Conservation (phyloP, 2,888 invertebrate genomes). For the Rhamphomyia laevipes region DNA sequence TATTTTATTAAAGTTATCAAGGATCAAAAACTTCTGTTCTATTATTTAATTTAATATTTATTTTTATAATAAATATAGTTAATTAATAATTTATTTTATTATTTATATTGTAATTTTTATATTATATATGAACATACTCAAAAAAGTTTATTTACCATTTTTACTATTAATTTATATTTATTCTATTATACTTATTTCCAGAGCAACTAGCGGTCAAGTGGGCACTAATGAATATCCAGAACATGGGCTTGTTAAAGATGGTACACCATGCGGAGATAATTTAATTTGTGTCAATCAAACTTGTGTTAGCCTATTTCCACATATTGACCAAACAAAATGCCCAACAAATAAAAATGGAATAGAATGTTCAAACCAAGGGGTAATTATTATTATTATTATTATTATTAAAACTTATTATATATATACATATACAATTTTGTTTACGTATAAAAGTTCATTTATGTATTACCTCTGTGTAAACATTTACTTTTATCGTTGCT, state of each 20-base stretch:
- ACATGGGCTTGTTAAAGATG: slow-evolving; percentile 85
- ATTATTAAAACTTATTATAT: not conserved
- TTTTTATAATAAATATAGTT: too few relatives aligned
- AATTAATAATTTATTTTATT: too few relatives aligned
- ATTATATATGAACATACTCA: not conserved
- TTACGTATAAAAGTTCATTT: too few relatives aligned
- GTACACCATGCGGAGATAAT: slow-evolving; percentile 87
- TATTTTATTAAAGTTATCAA: too few relatives aligned
- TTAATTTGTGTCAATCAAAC: slow-evolving; percentile 90
- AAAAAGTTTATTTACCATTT: not conserved
- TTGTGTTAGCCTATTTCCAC: slow-evolving; percentile 74
- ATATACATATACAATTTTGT: not conserved
- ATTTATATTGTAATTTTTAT: not conserved
- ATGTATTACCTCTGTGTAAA: too few relatives aligned
- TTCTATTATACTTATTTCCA: slow-evolving; percentile 28
- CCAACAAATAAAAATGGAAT: slow-evolving; percentile 77
- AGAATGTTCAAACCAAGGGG: slow-evolving; percentile 93
- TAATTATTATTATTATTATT: slow-evolving; percentile 43
- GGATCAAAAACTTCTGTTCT: too few relatives aligned
- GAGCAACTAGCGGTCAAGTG: slow-evolving; percentile 61
- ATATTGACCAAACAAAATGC: slow-evolving; percentile 77
- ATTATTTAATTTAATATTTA: too few relatives aligned
- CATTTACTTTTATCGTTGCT: too few relatives aligned
- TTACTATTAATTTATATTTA: not conserved
- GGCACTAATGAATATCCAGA: slow-evolving; percentile 53